phyloP scores from a whole-genome alignment of 2,113 vertebrate genomes.

The Monopterus albus region DNA sequence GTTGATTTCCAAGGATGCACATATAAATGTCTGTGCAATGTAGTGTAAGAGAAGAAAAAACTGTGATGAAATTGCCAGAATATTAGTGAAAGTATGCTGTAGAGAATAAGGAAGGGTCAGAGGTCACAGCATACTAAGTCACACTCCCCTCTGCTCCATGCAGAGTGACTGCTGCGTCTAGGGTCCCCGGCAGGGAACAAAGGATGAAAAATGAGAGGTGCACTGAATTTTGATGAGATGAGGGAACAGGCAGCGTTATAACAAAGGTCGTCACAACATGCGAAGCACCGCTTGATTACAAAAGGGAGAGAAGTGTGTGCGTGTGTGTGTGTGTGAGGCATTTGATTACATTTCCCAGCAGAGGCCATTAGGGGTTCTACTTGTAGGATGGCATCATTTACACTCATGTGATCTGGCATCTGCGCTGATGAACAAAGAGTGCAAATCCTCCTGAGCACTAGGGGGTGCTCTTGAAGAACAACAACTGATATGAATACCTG shows the following conservation, averaged over 20 bases:
- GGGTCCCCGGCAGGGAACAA: slow-evolving; percentile 54
- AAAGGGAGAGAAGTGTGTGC: slow-evolving; percentile 67
- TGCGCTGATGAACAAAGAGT: slow-evolving; percentile 55
- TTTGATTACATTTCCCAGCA: slow-evolving; percentile 78
- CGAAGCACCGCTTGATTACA: slow-evolving; percentile 76
- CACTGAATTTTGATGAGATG: slow-evolving; percentile 80
- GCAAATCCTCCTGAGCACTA: slow-evolving; percentile 67
- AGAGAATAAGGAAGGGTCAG: slow-evolving; percentile 56
- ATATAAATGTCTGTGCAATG: background rate
- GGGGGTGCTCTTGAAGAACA: slow-evolving; percentile 68
- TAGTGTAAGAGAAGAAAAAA: slow-evolving; percentile 3
- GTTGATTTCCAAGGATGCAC: slow-evolving; percentile 5
- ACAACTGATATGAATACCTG: slow-evolving; percentile 13
- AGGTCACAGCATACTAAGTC: slow-evolving; percentile 60
- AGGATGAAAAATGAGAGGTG: slow-evolving; percentile 74
- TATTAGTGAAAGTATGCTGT: slow-evolving; percentile 23
- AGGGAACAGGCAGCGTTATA: slow-evolving; percentile 66
- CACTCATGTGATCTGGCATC: slow-evolving; percentile 68
- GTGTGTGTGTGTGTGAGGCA: too few species aligned
- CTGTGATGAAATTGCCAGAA: background rate
- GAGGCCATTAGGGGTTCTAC: slow-evolving; percentile 74
- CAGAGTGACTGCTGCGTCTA: slow-evolving; percentile 62
- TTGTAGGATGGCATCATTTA: slow-evolving; percentile 69
- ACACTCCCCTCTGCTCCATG: slow-evolving; percentile 54
- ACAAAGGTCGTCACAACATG: slow-evolving; percentile 78